phyloP scores from a whole-genome alignment of 2,113 vertebrate genomes.

The Pelmatolapia mariae region DNA sequence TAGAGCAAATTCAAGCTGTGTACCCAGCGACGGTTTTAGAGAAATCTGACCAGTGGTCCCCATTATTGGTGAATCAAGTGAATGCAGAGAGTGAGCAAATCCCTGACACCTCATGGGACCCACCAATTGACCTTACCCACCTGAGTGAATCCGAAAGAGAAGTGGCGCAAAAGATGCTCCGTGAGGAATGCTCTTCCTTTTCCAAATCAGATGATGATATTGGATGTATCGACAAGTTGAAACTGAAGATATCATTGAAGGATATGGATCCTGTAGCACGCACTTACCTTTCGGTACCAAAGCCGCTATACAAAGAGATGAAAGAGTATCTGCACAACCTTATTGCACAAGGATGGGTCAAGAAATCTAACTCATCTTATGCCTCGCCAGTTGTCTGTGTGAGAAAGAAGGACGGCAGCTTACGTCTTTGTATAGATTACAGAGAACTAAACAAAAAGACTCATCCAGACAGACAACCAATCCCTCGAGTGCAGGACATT shows the following conservation, averaged over 20 bases:
- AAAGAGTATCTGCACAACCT: neutral
- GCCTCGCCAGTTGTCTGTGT: no score
- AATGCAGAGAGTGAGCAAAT: no score
- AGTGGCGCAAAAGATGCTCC: neutral
- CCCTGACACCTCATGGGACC: neutral
- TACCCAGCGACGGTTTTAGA: neutral
- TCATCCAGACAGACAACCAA: no score
- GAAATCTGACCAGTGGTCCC: neutral
- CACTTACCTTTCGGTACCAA: neutral
- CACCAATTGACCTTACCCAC: neutral
- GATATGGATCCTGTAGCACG: neutral
- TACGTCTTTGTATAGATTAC: no score
- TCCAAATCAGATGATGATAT: neutral
- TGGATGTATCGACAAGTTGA: neutral
- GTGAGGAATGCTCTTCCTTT: neutral
- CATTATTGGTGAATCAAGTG: no score
- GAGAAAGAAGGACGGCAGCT: no score
- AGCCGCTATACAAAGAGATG: neutral
- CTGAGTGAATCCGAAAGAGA: neutral
- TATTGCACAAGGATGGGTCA: neutral
- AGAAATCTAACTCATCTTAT: neutral
- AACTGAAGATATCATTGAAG: neutral
- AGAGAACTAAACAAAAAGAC: no score
- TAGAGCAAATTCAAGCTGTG: neutral
- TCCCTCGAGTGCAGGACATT: no score